Evolutionary conservation across 2,888 invertebrate species (phyloP).

Genomic region (Plemyria rubiginata): DNA sequence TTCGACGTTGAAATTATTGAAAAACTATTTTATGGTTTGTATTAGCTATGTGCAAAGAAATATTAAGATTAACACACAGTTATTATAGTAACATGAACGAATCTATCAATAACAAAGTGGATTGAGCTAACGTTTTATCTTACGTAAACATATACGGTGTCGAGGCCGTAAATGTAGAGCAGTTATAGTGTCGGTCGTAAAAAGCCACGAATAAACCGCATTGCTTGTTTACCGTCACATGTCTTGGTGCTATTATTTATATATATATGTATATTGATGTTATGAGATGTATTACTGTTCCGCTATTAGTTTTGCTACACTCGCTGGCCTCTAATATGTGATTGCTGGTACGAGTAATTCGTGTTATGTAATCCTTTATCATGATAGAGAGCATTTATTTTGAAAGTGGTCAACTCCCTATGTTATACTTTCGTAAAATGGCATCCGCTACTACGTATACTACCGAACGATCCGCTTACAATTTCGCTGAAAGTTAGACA

Average conservation of each 20-base stretch:
- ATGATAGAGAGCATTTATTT: neutral
- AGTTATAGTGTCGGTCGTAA: constrained; percentile 50
- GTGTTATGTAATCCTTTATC: neutral
- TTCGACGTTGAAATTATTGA: neutral
- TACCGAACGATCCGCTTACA: neutral
- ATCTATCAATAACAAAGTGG: constrained; percentile 29
- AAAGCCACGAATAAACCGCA: constrained; percentile 44
- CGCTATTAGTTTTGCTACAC: constrained; percentile 52
- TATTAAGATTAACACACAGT: neutral
- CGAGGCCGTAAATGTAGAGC: constrained; percentile 42
- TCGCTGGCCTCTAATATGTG: constrained; percentile 36
- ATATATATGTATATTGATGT: too few species aligned
- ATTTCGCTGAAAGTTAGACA: neutral
- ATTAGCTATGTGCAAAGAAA: neutral
- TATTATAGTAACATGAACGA: constrained; percentile 21
- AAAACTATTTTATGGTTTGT: neutral
- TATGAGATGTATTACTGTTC: constrained; percentile 45
- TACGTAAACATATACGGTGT: constrained; percentile 29
- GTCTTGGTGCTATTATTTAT: constrained; percentile 45
- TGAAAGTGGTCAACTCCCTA: neutral
- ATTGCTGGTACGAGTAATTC: neutral
- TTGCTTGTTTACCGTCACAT: constrained; percentile 52
- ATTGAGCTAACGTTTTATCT: constrained; percentile 24
- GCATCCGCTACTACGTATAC: neutral
- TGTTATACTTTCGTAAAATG: neutral